Conservation (phyloP, 1,140 invertebrate species). For the Coelopa frigida region DNA sequence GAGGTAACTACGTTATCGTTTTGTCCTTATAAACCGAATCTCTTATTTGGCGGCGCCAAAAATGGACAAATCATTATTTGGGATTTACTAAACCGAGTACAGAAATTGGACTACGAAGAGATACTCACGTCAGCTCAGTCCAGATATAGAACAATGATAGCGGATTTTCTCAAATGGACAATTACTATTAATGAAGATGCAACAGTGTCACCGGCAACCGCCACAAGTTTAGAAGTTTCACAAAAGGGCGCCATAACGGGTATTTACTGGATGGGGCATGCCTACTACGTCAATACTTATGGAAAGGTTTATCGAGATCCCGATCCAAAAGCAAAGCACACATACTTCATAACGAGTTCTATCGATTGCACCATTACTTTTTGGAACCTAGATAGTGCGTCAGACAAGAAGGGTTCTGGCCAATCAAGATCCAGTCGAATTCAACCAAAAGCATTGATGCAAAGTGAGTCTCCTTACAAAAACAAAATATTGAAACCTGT, state of each 20-base stretch:
- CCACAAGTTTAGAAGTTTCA: constrained; percentile 54
- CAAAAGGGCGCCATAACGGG: constrained; percentile 56
- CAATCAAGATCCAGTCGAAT: constrained; percentile 19
- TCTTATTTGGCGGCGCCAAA: constrained; percentile 60
- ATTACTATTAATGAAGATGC: constrained; percentile 51
- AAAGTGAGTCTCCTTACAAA: constrained; percentile 52
- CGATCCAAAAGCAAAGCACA: constrained; percentile 43
- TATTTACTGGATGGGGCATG: constrained; percentile 59
- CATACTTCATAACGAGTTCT: constrained; percentile 57
- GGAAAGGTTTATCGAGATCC: constrained; percentile 48
- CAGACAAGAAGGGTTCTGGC: constrained; percentile 13
- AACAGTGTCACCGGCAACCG: constrained; percentile 52
- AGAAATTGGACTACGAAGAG: constrained; percentile 54
- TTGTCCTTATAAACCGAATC: constrained; percentile 60
- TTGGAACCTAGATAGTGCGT: constrained; percentile 56
- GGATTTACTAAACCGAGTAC: constrained; percentile 62
- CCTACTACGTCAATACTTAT: constrained; percentile 52
- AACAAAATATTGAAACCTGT: constrained; percentile 54
- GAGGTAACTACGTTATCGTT: constrained; percentile 58
- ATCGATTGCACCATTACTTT: constrained; percentile 60
- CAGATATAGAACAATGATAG: constrained; percentile 55
- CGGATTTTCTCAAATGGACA: constrained; percentile 60
- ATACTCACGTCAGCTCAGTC: constrained; percentile 55
- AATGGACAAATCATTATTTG: constrained; percentile 68
- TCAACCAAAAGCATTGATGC: constrained; percentile 50